Conservation (phyloP, 2,888 invertebrate species). For the Cheilosia pagana region DNA sequence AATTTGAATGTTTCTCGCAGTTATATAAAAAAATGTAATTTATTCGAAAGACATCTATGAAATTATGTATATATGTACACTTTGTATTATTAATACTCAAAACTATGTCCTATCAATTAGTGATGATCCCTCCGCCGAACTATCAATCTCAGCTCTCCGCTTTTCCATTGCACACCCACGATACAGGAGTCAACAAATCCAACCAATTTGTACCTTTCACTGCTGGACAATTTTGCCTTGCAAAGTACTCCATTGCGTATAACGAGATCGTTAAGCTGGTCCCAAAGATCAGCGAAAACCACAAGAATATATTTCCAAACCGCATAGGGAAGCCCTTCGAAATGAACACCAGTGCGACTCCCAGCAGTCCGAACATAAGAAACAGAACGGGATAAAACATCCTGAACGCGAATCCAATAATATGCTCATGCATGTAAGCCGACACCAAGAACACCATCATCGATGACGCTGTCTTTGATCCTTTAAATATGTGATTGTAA, state of each 20-base stretch:
- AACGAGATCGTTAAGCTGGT: constrained; percentile 87
- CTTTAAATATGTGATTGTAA: constrained; percentile 83
- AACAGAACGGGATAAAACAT: constrained; percentile 95
- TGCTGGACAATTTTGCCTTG: constrained; percentile 79
- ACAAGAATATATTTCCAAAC: constrained; percentile 92
- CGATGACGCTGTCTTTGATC: constrained; percentile 85
- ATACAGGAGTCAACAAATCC: constrained; percentile 84
- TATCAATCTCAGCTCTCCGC: neutral
- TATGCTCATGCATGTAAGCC: constrained; percentile 94
- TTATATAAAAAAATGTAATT: constrained; percentile 1
- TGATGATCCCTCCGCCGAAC: neutral
- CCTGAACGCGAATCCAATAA: constrained; percentile 90
- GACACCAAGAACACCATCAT: constrained; percentile 90
- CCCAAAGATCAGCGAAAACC: constrained; percentile 91
- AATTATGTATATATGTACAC: neutral
- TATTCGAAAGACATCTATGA: neutral
- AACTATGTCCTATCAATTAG: neutral
- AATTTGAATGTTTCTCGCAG: neutral
- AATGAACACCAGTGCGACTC: constrained; percentile 85
- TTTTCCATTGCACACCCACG: constrained; percentile 83
- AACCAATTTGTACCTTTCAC: constrained; percentile 76
- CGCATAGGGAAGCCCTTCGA: constrained; percentile 84
- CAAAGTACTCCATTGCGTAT: constrained; percentile 90
- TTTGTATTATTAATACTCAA: neutral
- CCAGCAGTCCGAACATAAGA: constrained; percentile 89